Base-by-base conservation (phyloP, 2,888 invertebrate genomes). In the Monoplex corrugatus region DNA sequence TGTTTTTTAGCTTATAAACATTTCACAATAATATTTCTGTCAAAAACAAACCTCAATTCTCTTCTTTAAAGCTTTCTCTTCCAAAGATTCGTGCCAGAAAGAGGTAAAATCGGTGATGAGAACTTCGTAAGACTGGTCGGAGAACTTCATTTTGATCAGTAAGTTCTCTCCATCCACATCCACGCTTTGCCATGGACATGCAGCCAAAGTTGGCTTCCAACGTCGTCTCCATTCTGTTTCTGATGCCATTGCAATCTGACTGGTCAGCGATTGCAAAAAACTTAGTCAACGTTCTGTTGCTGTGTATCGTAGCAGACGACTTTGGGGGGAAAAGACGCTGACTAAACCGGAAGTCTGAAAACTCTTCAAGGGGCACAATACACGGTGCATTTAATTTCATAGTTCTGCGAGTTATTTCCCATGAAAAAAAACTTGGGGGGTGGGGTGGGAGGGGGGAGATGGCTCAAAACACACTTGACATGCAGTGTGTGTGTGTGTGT, bases 171-270 rank as follows among this genome's bases (percentile, higher is more conserved):
- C 92, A 10, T 92, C 92, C 13, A 94, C 90, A 45, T 90, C 89
- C 2, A 94, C 88, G 1, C 92, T 91, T 87, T 93, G 93, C 95
- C 95, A 95, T 28, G 94, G 93, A 90, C 91, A 92, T 43, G 94
- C 91, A n/a, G 90, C 92, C 28, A 95, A 86, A 86, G 92, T 93
- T 35, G 95, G 94, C 82, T 93, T 94, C 94, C 94, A 95, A 68
- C 88, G 89, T 38, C 94, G 90, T 84, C 95, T 89, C 95, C 95
- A 95, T 89, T 95, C 93, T 35, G 93, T 91, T 89, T 95, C 95
- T 28, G 93, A 91, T 63, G 93, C 90, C 94, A 94, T 94, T 50
- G 68, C 75, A 38, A 1, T 44, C 40, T 87, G 16, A 32, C 2
- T 16, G 44, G 44, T n/a, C 10, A 83, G 38, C 23, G 28, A 40